Percentiles rank a stretch among this genome's conserved stretches.
phyloP scores from a whole-genome alignment of 1,140 invertebrate species.

The Drosophila truncata region DNA sequence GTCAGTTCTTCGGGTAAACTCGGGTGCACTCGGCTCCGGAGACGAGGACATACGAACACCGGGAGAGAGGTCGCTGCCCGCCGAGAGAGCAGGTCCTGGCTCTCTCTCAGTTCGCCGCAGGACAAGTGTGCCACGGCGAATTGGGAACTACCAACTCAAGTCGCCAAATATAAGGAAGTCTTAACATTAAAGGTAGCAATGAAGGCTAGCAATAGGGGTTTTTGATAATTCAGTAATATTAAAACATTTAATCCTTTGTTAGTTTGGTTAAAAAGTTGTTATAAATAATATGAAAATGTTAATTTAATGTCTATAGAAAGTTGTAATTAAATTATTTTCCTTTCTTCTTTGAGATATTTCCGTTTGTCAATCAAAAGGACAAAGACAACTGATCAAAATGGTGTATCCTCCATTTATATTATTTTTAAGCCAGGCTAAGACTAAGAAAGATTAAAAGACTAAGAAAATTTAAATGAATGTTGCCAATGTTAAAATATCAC shows the following conservation, averaged over 20 bases:
- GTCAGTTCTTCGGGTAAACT: constrained; percentile 29
- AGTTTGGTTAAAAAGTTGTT: no score
- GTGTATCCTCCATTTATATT: no score
- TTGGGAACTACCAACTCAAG: constrained; percentile 21
- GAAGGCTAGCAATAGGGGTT: background rate
- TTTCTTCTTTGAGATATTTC: background rate
- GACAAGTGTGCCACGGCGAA: constrained; percentile 41
- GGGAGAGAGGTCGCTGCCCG: constrained; percentile 1
- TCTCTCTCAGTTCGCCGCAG: constrained; percentile 40
- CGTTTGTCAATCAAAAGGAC: background rate
- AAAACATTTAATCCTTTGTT: background rate
- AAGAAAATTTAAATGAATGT: no score
- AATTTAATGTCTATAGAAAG: background rate
- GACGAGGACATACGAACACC: constrained; percentile 18
- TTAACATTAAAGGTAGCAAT: background rate
- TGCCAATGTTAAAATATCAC: background rate
- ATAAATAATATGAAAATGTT: background rate
- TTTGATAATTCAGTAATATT: background rate
- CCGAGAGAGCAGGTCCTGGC: constrained; percentile 4
- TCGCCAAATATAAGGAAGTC: background rate
- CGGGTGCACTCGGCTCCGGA: constrained; percentile 2
- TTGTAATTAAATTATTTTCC: fast-evolving
- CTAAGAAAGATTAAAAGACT: background rate
- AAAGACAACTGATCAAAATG: no score
- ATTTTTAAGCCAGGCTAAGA: background rate